Evolutionary conservation across 64 coral and sea anemone genomes (phyloP).

Genomic region (Acropora yongei): DNA sequence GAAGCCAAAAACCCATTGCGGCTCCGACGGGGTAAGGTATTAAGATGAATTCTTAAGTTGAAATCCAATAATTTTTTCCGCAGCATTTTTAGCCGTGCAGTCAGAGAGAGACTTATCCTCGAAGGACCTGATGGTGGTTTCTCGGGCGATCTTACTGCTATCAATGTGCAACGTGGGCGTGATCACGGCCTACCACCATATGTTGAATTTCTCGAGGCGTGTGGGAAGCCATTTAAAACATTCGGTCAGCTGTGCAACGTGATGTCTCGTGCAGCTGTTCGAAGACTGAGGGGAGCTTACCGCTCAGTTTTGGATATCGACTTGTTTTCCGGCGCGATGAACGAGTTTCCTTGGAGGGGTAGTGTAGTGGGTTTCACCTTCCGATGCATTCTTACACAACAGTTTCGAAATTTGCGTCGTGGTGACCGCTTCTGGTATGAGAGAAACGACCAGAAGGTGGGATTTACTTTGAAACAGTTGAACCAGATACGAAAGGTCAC

Average conservation of each 20-base stretch:
- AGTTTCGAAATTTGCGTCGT: slow-evolving; percentile 10
- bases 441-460: not conserved
- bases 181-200: slow-evolving; percentile 91
- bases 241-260: slow-evolving; percentile 41
- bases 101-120: not conserved
- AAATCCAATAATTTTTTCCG: not conserved
- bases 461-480: not conserved
- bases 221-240: slow-evolving; percentile 57
- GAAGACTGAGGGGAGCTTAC: slow-evolving; percentile 15
- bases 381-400: slow-evolving; percentile 12
- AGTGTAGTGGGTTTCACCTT: slow-evolving; percentile 22
- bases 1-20: no score
- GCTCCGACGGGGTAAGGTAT: no score
- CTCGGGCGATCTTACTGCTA: slow-evolving; percentile 68
- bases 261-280: not conserved
- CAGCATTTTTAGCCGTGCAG: not conserved
- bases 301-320: slow-evolving; percentile 29
- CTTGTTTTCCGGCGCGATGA: slow-evolving; percentile 4
- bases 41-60: no score
- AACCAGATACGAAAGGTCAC: not conserved
- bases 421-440: slow-evolving; percentile 67
- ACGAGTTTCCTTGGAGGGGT: not conserved
- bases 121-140: slow-evolving; percentile 15
- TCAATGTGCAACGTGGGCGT: slow-evolving; percentile 81
- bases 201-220: slow-evolving; percentile 59